Evolutionary conservation across 1,140 invertebrate species (phyloP).

Genomic region (Papilio aristodemus): DNA sequence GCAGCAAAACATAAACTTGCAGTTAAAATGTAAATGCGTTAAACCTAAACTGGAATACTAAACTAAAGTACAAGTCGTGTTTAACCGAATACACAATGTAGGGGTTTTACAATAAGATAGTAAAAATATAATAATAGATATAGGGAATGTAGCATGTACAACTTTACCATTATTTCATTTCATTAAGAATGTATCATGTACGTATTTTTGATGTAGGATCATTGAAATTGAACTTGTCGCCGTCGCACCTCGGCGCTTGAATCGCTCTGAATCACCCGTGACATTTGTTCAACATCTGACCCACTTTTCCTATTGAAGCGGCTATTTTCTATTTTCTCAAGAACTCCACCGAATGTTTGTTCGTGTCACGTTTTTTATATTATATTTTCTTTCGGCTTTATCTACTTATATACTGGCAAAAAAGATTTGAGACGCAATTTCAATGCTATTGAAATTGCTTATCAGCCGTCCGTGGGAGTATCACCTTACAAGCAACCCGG

Average conservation of each 20-base stretch:
- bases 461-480: too few relatives aligned
- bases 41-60: not conserved
- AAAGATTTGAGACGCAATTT: too few relatives aligned
- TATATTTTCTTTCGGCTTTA: not conserved
- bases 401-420: not conserved
- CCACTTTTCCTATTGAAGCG: constrained; percentile 13
- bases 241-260: not conserved
- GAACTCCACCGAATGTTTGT: constrained; percentile 15
- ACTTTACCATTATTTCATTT: too few relatives aligned
- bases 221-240: not conserved
- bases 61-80: not conserved
- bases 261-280: not conserved
- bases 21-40: constrained; percentile 1
- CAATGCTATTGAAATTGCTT: too few relatives aligned
- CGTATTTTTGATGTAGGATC: not conserved
- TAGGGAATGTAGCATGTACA: too few relatives aligned
- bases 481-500: too few relatives aligned
- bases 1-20: not conserved
- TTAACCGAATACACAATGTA: not conserved
- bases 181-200: not conserved
- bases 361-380: constrained; percentile 2
- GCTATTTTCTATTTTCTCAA: constrained; percentile 14
- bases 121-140: too few relatives aligned
- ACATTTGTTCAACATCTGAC: constrained; percentile 14
- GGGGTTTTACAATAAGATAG: too few relatives aligned